Evolutionary conservation across 53 echinoderm and acorn worm species (phyloP).

Genomic region (Holothuria leucospilota): DNA sequence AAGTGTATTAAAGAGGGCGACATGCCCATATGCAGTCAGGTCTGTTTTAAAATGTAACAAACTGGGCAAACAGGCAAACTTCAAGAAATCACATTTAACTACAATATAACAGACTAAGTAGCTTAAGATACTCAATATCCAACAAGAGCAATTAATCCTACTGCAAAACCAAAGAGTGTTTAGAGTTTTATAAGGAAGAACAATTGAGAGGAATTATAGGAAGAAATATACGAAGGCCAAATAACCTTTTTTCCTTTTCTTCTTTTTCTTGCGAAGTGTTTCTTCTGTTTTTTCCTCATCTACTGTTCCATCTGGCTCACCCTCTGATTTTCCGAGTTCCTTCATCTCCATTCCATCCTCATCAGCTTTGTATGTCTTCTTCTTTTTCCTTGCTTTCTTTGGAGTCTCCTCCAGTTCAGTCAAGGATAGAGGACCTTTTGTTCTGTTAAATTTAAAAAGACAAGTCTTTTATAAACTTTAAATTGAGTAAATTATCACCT

Average conservation of each 20-base stretch:
- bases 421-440: conserved; percentile 68
- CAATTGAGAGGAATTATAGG: too few species aligned
- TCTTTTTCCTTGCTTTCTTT: conserved; percentile 78
- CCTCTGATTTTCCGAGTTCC: conserved; percentile 29
- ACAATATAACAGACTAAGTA: not conserved
- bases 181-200: too few species aligned
- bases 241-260: conserved; percentile 71
- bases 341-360: conserved; percentile 48
- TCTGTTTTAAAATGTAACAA: too few species aligned
- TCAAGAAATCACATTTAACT: too few species aligned
- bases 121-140: not conserved
- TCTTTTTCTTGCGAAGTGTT: conserved; percentile 54
- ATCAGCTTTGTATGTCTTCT: conserved; percentile 55
- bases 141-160: not conserved
- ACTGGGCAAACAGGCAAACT: too few species aligned
- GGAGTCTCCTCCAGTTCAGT: conserved; percentile 81
- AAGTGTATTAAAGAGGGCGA: not conserved
- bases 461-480: too few species aligned
- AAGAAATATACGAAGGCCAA: too few species aligned
- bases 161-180: not conserved
- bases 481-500: too few species aligned
- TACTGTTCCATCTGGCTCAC: conserved; percentile 48
- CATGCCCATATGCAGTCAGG: not conserved
- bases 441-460: not conserved
- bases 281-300: conserved; percentile 62